Evolutionary conservation across 2,797 vertebrate genomes (phyloP).

Genomic region (Zenarchopterus dispar): DNA sequence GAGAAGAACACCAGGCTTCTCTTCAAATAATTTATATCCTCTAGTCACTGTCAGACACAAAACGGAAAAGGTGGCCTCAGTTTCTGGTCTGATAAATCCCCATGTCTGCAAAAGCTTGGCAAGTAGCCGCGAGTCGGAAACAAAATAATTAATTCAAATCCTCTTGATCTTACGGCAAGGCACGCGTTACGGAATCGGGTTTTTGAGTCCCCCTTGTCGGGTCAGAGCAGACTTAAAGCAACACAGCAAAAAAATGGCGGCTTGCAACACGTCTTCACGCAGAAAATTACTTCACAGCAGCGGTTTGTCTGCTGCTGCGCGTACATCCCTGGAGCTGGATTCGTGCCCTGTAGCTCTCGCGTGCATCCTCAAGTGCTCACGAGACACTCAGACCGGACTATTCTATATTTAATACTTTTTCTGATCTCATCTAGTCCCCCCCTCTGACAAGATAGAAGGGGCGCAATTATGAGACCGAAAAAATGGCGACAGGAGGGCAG

Average conservation of each 20-base stretch:
- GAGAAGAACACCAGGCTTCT: slow-evolving; percentile 63
- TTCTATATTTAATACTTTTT: slow-evolving; percentile 41
- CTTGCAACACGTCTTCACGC: slow-evolving; percentile 85
- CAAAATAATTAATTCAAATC: slow-evolving; percentile 27
- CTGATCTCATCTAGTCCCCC: slow-evolving; percentile 53
- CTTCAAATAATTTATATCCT: slow-evolving; percentile 62
- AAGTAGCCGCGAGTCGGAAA: slow-evolving; percentile 21
- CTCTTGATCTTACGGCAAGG: slow-evolving; percentile 24
- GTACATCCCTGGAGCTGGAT: slow-evolving; percentile 46
- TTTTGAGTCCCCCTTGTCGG: slow-evolving; percentile 58
- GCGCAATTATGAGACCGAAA: slow-evolving; percentile 65
- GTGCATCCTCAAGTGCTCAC: slow-evolving; percentile 22
- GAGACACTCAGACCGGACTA: slow-evolving; percentile 8
- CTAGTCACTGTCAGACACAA: slow-evolving; percentile 61
- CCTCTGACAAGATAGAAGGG: slow-evolving; percentile 51
- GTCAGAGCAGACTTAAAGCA: slow-evolving; percentile 74
- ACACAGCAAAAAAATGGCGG: slow-evolving; percentile 83
- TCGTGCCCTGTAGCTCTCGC: background rate
- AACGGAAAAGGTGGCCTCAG: slow-evolving; percentile 68
- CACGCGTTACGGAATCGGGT: slow-evolving; percentile 53
- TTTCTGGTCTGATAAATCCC: slow-evolving; percentile 46
- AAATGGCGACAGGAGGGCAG: slow-evolving; percentile 87
- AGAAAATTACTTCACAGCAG: slow-evolving; percentile 56
- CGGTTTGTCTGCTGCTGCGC: slow-evolving; percentile 46
- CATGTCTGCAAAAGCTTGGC: slow-evolving; percentile 49